Percentiles rank a stretch among this genome's conserved stretches.
These are phyloP conservation scores for Ganaspis brasiliensis DNA, from an alignment of 2,888 invertebrate genomes.

Conservation along the genomic window DNA sequence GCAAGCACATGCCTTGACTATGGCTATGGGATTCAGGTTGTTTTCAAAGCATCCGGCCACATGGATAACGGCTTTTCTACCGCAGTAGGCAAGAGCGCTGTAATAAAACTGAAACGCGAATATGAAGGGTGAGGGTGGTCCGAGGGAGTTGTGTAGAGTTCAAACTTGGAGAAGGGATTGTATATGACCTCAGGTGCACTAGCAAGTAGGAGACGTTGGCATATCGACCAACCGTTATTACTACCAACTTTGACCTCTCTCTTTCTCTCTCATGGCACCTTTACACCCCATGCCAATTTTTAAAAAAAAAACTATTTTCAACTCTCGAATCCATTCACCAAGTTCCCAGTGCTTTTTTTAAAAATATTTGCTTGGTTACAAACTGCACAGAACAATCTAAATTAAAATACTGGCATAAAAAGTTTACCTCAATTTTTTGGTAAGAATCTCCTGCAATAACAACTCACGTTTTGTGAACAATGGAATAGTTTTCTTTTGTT, in stretches of 20 bases:
- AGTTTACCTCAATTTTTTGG: not conserved
- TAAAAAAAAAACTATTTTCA: not conserved
- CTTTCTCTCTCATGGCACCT: not conserved
- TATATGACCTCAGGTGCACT: slow-evolving; percentile 42
- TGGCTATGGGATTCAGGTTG: slow-evolving; percentile 1
- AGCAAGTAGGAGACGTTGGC: slow-evolving; percentile 37
- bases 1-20: slow-evolving; percentile 6
- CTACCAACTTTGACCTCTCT: not conserved
- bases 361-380: not conserved
- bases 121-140: slow-evolving; percentile 30
- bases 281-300: slow-evolving; percentile 5
- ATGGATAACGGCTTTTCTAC: slow-evolving; percentile 39
- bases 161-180: slow-evolving; percentile 20
- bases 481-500: slow-evolving; percentile 1
- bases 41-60: slow-evolving; percentile 25
- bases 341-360: not conserved
- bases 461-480: not conserved
- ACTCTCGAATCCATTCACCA: not conserved
- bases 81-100: slow-evolving; percentile 29
- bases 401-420: not conserved
- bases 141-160: slow-evolving; percentile 22
- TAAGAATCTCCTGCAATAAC: not conserved
- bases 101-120: slow-evolving; percentile 37
- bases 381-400: not conserved
- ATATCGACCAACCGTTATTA: slow-evolving; percentile 40